These are phyloP conservation scores for Noctilio leporinus DNA, from an alignment of 2,113 vertebrate species.

Conservation along the genomic window DNA sequence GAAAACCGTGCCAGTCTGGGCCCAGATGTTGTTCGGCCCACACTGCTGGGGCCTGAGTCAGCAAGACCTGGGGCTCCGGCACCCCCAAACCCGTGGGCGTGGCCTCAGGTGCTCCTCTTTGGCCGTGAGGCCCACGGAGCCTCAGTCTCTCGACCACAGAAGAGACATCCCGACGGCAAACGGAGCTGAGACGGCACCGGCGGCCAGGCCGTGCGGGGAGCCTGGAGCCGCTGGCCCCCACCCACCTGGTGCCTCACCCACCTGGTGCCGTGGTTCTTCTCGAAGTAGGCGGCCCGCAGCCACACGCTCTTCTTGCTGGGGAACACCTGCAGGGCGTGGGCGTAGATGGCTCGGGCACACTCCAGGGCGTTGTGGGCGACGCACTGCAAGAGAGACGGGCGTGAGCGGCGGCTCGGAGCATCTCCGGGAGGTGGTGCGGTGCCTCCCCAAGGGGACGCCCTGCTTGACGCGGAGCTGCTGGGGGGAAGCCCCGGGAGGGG, in stretches of 20 bases:
- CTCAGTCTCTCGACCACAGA: not conserved
- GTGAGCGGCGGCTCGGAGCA: not conserved
- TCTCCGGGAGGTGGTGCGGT: not conserved
- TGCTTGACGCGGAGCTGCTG: not conserved
- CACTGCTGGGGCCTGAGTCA: not conserved
- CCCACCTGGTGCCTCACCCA: conserved; percentile 38
- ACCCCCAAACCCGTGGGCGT: not conserved
- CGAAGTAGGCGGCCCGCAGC: conserved; percentile 96
- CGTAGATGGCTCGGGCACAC: conserved; percentile 96
- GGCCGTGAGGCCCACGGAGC: not conserved
- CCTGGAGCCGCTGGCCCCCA: rapidly evolving
- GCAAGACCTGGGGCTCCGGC: not conserved
- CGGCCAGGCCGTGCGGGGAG: not conserved
- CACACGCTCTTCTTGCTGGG: conserved; percentile 99
- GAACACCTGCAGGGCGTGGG: conserved; percentile 95
- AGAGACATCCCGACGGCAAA: too few species aligned
- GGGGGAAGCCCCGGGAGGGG: not conserved
- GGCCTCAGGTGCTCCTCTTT: not conserved
- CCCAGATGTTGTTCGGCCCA: not conserved
- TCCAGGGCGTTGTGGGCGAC: conserved; percentile 95
- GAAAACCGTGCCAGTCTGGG: conserved; percentile 8
- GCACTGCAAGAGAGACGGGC: conserved; percentile 79
- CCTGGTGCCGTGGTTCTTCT: conserved; percentile 98
- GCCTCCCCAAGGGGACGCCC: not conserved
- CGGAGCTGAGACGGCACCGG: not conserved